These are phyloP conservation scores for Yponomeuta malinellus DNA, from an alignment of 2,888 invertebrate species.

Conservation along the genomic window DNA sequence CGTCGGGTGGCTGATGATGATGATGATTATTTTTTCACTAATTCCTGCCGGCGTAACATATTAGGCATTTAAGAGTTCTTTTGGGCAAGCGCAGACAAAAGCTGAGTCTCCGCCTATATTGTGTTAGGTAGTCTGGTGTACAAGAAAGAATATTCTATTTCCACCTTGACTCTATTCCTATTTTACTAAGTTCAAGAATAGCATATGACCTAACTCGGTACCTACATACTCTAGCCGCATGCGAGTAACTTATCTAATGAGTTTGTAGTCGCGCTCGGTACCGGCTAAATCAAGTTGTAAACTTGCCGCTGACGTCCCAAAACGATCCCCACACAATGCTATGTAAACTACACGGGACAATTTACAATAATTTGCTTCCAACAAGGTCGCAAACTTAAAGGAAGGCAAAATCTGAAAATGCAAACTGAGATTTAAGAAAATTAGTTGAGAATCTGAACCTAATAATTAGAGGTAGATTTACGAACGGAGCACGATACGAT, in stretches of 20 bases:
- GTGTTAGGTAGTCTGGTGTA: too few species aligned
- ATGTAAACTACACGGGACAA: background rate
- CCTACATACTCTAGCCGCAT: background rate
- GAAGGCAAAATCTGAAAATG: background rate
- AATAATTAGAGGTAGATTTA: background rate
- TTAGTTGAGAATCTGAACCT: background rate
- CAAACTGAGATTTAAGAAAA: background rate
- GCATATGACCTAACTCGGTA: background rate
- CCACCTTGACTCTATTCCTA: background rate
- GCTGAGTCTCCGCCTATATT: too few species aligned
- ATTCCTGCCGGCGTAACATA: too few species aligned
- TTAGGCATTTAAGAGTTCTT: too few species aligned
- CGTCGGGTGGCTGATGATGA: too few species aligned
- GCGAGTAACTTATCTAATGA: constrained; percentile 1
- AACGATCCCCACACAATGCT: constrained; percentile 47
- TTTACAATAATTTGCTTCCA: background rate
- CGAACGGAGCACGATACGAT: background rate
- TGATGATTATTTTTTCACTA: too few species aligned
- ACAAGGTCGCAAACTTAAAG: background rate
- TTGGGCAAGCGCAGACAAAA: too few species aligned
- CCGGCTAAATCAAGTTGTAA: constrained; percentile 40
- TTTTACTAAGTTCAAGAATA: background rate
- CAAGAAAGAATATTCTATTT: too few species aligned
- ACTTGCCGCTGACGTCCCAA: constrained; percentile 41
- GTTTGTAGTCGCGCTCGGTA: constrained; percentile 2